Base-by-base conservation (phyloP, 2,888 invertebrate genomes). In the Empis stercorea region DNA sequence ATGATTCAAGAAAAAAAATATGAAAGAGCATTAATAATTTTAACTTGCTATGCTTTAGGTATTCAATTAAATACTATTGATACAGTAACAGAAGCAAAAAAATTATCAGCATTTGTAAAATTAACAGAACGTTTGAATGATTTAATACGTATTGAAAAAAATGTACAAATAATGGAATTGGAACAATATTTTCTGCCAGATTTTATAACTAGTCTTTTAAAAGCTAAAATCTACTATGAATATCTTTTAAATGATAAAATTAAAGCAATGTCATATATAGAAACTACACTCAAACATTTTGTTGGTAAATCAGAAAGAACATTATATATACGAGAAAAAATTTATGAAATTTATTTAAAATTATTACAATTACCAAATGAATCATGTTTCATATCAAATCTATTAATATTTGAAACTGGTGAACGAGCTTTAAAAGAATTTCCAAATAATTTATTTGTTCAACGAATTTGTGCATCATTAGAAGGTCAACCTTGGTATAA, bases 371-470 rank as follows among this genome's bases (percentile, higher is more conserved):
- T 56, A 4, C 52, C 49, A 4, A 51, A 52, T 30, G 45, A 53
- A 20, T 60, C 62, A 13, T 68, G 68, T 32, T 57, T 58, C 36
- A 66, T 68, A 13, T 59, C 67, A 3, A 70, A 65, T 53, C 59
- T 62, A n/a, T 53, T 70, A 5, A 55, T 75, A 16, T 66, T 70
- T 47, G 62, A 66, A 23, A 65, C 67, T 16, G 54, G 74, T 30
- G 56, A 58, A 37, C 58, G 61, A 27, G 72, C 71, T 0, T 58
- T 76, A 2, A 56, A 61, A 9, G 66, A 66, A 30, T 80, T 73
- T 60, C 78, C 80, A 1, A 73, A 76, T 50, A 81, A 81, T 63
- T 64, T 78, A 44, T 71, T 70, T 48, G 58, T 80, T 10, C 60
- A 80, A 23, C 71, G 76, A 30, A 66, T 63, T 53, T 68, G 61